Conservation (phyloP, 2,113 vertebrate species). For the Stegastes partitus region DNA sequence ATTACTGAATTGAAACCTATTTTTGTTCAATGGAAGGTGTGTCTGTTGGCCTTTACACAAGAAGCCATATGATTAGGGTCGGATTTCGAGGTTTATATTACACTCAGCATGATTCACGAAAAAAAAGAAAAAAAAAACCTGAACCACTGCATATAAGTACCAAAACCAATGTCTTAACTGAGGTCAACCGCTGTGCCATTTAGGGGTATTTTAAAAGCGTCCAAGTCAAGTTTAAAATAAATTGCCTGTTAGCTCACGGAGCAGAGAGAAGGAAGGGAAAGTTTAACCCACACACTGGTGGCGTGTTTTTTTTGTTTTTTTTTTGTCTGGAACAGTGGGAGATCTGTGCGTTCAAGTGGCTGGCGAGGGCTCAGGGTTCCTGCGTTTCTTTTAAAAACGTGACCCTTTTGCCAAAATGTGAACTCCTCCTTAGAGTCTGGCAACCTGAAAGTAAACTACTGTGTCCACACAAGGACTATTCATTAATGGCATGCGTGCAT, state of each 20-base stretch:
- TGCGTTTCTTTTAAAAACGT: slow-evolving; percentile 7
- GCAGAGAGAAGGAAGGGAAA: slow-evolving; percentile 39
- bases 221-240: slow-evolving; percentile 50
- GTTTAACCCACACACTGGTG: slow-evolving; percentile 43
- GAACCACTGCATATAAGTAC: slow-evolving; percentile 15
- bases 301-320: slow-evolving; percentile 13
- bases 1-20: neutral
- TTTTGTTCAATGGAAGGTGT: slow-evolving; percentile 27
- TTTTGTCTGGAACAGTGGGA: slow-evolving; percentile 19
- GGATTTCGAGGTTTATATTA: slow-evolving; percentile 23
- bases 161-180: slow-evolving; percentile 47
- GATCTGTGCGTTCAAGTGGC: slow-evolving; percentile 27
- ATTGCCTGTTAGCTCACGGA: slow-evolving; percentile 19
- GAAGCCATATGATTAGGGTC: slow-evolving; percentile 22
- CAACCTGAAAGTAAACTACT: neutral
- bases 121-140: no score
- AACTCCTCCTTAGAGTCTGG: neutral
- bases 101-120: slow-evolving; percentile 24
- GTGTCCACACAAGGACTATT: neutral
- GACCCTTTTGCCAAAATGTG: neutral
- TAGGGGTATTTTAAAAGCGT: slow-evolving; percentile 29
- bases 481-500: neutral
- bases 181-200: slow-evolving; percentile 37
- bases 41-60: slow-evolving; percentile 5
- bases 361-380: slow-evolving; percentile 26